Conservation (phyloP, 2,113 vertebrate genomes). For the Otis tarda region DNA sequence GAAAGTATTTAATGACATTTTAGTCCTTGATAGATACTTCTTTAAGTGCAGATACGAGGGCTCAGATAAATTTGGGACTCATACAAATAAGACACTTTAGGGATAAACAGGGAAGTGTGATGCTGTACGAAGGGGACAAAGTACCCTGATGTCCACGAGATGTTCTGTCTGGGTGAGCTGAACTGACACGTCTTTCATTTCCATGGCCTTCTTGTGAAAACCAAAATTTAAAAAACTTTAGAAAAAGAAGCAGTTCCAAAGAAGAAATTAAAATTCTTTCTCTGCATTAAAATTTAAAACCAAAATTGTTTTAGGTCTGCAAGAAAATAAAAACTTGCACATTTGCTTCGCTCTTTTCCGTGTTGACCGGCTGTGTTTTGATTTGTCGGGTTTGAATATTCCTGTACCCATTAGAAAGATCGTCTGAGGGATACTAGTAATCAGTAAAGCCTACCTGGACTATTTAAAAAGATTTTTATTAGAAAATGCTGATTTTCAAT, state of each 20-base stretch:
- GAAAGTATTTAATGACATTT: background rate
- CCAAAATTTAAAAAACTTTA: background rate
- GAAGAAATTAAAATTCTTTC: background rate
- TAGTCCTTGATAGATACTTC: background rate
- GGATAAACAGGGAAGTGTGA: background rate
- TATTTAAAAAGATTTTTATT: background rate
- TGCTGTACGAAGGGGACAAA: background rate
- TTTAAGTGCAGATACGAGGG: background rate
- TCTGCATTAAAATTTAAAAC: background rate
- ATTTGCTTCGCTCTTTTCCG: background rate
- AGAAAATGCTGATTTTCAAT: background rate
- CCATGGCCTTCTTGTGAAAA: background rate
- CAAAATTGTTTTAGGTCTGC: background rate
- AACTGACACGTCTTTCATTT: background rate
- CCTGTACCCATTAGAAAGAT: background rate
- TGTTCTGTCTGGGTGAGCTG: background rate
- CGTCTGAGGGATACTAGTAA: background rate
- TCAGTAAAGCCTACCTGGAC: background rate
- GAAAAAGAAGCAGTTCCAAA: background rate
- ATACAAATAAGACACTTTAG: background rate
- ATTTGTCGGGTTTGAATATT: background rate
- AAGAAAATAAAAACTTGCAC: background rate
- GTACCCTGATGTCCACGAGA: background rate
- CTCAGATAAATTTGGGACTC: background rate
- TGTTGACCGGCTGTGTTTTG: background rate